Conservation (phyloP, 1,140 invertebrate species). For the Cherax destructor region DNA sequence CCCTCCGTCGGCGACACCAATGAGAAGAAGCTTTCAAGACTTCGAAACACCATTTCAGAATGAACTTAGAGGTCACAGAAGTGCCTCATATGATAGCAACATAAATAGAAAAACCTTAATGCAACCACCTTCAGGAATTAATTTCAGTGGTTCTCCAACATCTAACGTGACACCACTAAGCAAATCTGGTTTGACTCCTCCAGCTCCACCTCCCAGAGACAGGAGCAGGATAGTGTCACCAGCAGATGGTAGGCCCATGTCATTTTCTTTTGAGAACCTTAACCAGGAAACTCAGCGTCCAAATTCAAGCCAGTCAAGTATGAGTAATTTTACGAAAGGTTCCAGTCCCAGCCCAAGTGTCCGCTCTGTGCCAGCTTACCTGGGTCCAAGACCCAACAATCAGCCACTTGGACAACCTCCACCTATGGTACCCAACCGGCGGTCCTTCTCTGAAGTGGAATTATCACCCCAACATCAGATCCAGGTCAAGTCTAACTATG, state of each 20-base stretch:
- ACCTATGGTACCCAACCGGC: conserved; percentile 35
- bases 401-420: conserved; percentile 31
- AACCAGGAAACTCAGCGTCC: conserved; percentile 66
- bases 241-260: conserved; percentile 70
- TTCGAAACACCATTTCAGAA: conserved; percentile 52
- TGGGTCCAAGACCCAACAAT: conserved; percentile 46
- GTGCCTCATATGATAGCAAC: conserved; percentile 73
- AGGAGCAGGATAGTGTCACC: conserved; percentile 70
- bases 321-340: conserved; percentile 58
- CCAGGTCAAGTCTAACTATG: conserved; percentile 6
- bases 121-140: conserved; percentile 79
- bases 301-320: conserved; percentile 60
- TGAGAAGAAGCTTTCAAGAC: conserved; percentile 61
- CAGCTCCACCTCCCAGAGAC: conserved; percentile 72
- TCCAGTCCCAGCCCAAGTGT: conserved; percentile 56
- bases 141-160: not conserved
- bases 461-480: conserved; percentile 47
- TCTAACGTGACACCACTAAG: not conserved
- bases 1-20: conserved; percentile 66
- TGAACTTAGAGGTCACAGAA: conserved; percentile 67
- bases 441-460: conserved; percentile 56
- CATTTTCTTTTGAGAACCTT: conserved; percentile 72
- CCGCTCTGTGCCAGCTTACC: conserved; percentile 55
- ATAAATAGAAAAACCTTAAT: conserved; percentile 76
- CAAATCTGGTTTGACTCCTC: conserved; percentile 67